Base-by-base conservation (phyloP, 2,888 invertebrate species). In the Agonum fuliginosum region DNA sequence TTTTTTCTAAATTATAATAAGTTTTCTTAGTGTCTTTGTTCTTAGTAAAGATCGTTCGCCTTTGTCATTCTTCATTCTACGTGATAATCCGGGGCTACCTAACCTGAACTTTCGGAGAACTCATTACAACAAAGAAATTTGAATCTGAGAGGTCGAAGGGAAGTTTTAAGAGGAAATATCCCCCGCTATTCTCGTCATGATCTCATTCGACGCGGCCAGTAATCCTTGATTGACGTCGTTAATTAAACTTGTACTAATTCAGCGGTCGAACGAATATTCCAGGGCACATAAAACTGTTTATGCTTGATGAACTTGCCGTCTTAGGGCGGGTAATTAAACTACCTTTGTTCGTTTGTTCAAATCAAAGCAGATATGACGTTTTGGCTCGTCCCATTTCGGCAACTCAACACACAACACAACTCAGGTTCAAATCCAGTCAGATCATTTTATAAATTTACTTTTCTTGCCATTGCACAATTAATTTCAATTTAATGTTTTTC, bases 161-260 rank as follows among this genome's bases (percentile, higher is more conserved):
- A 34, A 62, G 58, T 73, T 58, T 73, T 62, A 58, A 62, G 73
- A 62, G 72, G 12, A 72, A 30, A 20, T 48, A 41, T 17, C 70
- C 46, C 46, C 14, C 34, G 72, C 37, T 37, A 54, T 72, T 54
- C 51, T 62, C 73, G 20, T 41, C 58, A 73, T 43, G 80, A 79
- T 80, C 77, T 78, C 80, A 80, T 80, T 79, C 79, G 80, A 79
- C 79, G 80, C 79, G 80, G 79, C 79, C 80, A 78, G 80, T 79
- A 79, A 80, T 69, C 79, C 78, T 78, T 80, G 80, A 80, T 80
- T 80, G 80, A 80, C 80, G 80, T 78, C 80, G 76, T 80, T 80
- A 80, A 80, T 80, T 80, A 80, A 80, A 80, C 76, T 80, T 80
- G 79, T 34, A 79, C 80, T 80, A 80, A 80, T 80, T 80, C 80